A percentile compares a stretch with the other conserved stretches of the same genome.
Evolutionary conservation across 2,113 vertebrate species (phyloP).

Genomic region (Dasypus novemcinctus): DNA sequence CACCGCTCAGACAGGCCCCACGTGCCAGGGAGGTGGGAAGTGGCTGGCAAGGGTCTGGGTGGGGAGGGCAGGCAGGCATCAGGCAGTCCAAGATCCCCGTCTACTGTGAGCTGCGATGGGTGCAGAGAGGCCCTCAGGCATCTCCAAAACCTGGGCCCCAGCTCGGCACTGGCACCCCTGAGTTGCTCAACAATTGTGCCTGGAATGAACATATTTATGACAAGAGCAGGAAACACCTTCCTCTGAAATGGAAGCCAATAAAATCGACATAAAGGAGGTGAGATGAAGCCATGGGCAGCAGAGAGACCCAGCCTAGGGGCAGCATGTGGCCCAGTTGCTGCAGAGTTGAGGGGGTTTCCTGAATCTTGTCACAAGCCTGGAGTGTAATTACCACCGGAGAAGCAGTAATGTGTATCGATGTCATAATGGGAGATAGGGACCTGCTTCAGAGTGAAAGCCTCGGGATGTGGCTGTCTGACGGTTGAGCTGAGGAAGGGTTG

Average conservation of each 20-base stretch:
- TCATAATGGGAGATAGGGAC: background rate
- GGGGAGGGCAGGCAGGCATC: background rate
- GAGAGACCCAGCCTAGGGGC: background rate
- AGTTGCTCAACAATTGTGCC: background rate
- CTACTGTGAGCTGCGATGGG: background rate
- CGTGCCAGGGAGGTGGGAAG: background rate
- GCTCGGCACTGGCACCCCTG: background rate
- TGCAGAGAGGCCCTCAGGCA: background rate
- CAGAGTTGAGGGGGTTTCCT: background rate
- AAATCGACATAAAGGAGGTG: background rate
- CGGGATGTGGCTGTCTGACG: background rate
- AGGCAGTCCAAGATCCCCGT: background rate
- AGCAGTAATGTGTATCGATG: background rate
- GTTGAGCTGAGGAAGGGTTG: background rate
- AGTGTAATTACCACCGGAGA: background rate
- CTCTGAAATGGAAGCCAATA: background rate
- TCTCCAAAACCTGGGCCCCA: background rate
- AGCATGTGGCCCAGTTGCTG: background rate
- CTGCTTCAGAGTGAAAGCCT: background rate
- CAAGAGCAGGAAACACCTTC: background rate
- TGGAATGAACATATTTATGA: background rate
- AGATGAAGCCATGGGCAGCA: background rate
- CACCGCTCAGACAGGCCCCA: no score
- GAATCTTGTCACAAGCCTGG: background rate
- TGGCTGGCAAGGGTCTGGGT: no score